phyloP scores from a whole-genome alignment of 2,113 vertebrate species.

The Passerina amoena region DNA sequence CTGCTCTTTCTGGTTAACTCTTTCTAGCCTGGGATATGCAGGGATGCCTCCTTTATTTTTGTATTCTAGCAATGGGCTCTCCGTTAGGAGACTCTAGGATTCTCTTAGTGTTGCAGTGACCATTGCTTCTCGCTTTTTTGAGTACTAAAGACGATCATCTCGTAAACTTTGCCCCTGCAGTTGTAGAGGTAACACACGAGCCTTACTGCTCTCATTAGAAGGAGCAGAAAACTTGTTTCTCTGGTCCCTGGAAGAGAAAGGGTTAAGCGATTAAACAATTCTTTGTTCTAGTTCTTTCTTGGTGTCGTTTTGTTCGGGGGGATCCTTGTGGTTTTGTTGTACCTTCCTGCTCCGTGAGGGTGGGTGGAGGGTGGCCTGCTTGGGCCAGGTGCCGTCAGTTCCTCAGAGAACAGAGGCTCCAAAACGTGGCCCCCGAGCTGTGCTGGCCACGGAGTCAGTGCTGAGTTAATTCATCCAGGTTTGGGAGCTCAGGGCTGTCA shows the following conservation, averaged over 20 bases:
- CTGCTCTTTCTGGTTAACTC: slow-evolving; percentile 62
- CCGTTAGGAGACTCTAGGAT: slow-evolving; percentile 30
- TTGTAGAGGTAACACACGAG: slow-evolving; percentile 75
- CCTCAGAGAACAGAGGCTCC: accelerated
- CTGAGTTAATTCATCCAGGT: neutral
- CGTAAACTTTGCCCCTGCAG: slow-evolving; percentile 60
- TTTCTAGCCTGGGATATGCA: slow-evolving; percentile 56
- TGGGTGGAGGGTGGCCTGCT: neutral
- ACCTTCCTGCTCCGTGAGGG: neutral
- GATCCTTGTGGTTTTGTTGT: neutral
- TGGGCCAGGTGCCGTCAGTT: neutral
- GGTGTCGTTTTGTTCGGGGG: slow-evolving; percentile 55
- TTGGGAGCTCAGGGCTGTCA: neutral
- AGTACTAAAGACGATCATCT: slow-evolving; percentile 47
- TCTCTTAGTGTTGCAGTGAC: slow-evolving; percentile 33
- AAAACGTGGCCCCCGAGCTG: accelerated
- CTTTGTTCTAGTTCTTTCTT: slow-evolving; percentile 63
- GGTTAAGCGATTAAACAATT: slow-evolving; percentile 77
- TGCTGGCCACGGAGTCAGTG: neutral
- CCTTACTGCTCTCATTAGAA: slow-evolving; percentile 76
- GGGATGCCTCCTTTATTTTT: slow-evolving; percentile 66
- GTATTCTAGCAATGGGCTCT: slow-evolving; percentile 53
- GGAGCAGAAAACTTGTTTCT: slow-evolving; percentile 78
- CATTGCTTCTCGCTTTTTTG: slow-evolving; percentile 35
- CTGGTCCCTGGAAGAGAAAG: slow-evolving; percentile 78